Conservation (phyloP, 2,888 invertebrate genomes). For the Machimus rusticus region DNA sequence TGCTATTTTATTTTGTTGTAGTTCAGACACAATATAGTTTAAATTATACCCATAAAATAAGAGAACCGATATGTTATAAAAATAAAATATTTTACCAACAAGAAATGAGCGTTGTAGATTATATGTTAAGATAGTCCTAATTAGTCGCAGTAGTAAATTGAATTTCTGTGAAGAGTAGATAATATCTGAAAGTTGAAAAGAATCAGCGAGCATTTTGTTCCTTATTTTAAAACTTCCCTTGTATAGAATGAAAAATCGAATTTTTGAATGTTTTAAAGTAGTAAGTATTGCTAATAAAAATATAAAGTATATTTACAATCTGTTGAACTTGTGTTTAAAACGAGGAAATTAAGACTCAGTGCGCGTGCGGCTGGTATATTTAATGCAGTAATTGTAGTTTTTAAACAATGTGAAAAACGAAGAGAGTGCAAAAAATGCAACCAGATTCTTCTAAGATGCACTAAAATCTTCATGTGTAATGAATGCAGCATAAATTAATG, state of each 20-base stretch:
- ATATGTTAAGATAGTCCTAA: background rate
- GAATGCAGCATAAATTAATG: background rate
- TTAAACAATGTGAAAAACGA: background rate
- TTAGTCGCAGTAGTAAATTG: background rate
- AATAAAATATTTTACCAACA: background rate
- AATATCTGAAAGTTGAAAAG: background rate
- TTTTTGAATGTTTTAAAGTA: background rate
- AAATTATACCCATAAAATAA: background rate
- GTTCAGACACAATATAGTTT: too few relatives aligned
- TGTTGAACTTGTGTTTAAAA: background rate
- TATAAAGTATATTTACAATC: background rate
- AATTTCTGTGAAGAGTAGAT: background rate
- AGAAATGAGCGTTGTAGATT: background rate
- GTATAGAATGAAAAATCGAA: background rate
- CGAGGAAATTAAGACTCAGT: background rate
- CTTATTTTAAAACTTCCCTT: background rate
- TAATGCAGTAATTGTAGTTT: background rate
- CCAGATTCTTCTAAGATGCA: background rate
- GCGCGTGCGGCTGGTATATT: background rate
- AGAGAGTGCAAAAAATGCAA: background rate
- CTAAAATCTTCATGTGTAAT: background rate
- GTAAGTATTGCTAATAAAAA: background rate
- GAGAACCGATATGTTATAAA: background rate
- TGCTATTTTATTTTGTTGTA: too few relatives aligned
- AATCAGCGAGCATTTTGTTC: background rate